A percentile compares a stretch with the other conserved stretches of the same genome.
These are phyloP conservation scores for Hydrolagus affinis DNA, from an alignment of 2,113 vertebrate species.

Conservation along the genomic window DNA sequence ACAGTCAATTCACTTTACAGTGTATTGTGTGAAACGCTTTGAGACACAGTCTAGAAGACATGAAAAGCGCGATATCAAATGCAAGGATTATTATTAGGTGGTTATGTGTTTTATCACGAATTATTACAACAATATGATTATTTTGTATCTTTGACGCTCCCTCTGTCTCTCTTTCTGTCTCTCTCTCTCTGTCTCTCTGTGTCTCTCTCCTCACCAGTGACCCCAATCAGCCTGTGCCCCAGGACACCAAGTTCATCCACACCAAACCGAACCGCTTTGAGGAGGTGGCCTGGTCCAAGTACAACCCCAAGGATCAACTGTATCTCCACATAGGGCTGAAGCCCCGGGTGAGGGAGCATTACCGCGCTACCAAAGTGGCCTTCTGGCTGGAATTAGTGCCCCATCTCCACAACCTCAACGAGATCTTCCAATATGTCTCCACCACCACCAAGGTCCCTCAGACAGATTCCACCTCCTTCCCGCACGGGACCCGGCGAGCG, in stretches of 20 bases:
- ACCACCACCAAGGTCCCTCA: slow-evolving; percentile 90
- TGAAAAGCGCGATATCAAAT: neutral
- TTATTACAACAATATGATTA: neutral
- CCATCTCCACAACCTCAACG: slow-evolving; percentile 84
- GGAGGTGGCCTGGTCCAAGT: slow-evolving; percentile 94
- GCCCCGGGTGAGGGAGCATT: slow-evolving; percentile 84
- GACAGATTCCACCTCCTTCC: slow-evolving; percentile 84
- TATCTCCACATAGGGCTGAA: slow-evolving; percentile 93
- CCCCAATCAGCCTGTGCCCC: slow-evolving; percentile 89
- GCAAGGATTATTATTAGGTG: no score
- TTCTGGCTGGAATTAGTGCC: slow-evolving; percentile 94
- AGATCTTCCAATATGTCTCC: slow-evolving; percentile 86
- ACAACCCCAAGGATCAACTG: slow-evolving; percentile 89
- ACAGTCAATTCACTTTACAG: no score
- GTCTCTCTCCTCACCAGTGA: slow-evolving; percentile 56
- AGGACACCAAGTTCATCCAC: slow-evolving; percentile 95
- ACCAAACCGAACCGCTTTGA: slow-evolving; percentile 94
- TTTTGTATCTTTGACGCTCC: neutral
- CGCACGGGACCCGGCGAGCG: slow-evolving; percentile 74
- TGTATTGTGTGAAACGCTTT: no score
- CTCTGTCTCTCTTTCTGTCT: slow-evolving; percentile 35
- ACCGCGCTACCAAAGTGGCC: slow-evolving; percentile 88
- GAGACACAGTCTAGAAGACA: no score
- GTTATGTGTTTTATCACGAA: neutral
- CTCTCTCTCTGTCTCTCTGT: slow-evolving; percentile 34